Evolutionary conservation across 2,888 invertebrate genomes (phyloP).

Genomic region (Ferdinandea cuprea): DNA sequence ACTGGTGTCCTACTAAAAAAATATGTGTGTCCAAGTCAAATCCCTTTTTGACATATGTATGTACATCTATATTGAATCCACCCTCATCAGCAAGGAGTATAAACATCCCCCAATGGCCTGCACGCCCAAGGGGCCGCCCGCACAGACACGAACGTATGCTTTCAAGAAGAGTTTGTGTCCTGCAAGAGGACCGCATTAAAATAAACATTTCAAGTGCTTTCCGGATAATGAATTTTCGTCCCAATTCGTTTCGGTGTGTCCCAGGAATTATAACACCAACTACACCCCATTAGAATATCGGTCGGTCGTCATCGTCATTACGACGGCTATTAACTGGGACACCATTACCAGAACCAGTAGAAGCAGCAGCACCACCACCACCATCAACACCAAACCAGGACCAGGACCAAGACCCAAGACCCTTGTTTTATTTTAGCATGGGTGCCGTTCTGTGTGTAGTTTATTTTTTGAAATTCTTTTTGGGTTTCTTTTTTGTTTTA

Average conservation of each 20-base stretch:
- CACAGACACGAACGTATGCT: slow-evolving; percentile 57
- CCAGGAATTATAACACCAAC: slow-evolving; percentile 72
- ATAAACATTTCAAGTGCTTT: slow-evolving; percentile 76
- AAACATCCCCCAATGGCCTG: neutral
- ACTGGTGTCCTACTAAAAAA: slow-evolving; percentile 33
- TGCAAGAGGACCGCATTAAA: slow-evolving; percentile 73
- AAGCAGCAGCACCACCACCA: neutral
- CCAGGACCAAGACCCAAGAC: slow-evolving; percentile 38
- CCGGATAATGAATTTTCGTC: slow-evolving; percentile 76
- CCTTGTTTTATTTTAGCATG: slow-evolving; percentile 32
- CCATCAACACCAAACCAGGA: neutral
- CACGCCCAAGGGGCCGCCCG: slow-evolving; percentile 4
- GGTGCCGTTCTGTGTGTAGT: slow-evolving; percentile 50
- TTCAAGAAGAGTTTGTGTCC: slow-evolving; percentile 60
- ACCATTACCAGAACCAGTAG: slow-evolving; percentile 25
- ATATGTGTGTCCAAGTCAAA: slow-evolving; percentile 27
- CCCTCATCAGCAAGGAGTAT: slow-evolving; percentile 55
- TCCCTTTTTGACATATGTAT: slow-evolving; percentile 32
- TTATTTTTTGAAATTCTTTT: slow-evolving; percentile 39
- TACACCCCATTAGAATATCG: too few relatives aligned
- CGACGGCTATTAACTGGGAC: slow-evolving; percentile 71
- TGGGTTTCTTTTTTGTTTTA: slow-evolving; percentile 47
- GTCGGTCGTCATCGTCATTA: slow-evolving; percentile 51
- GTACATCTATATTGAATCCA: slow-evolving; percentile 19
- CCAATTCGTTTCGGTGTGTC: slow-evolving; percentile 67